Evolutionary conservation across 2,797 vertebrate species (phyloP).

Genomic region (Podargus strigoides): DNA sequence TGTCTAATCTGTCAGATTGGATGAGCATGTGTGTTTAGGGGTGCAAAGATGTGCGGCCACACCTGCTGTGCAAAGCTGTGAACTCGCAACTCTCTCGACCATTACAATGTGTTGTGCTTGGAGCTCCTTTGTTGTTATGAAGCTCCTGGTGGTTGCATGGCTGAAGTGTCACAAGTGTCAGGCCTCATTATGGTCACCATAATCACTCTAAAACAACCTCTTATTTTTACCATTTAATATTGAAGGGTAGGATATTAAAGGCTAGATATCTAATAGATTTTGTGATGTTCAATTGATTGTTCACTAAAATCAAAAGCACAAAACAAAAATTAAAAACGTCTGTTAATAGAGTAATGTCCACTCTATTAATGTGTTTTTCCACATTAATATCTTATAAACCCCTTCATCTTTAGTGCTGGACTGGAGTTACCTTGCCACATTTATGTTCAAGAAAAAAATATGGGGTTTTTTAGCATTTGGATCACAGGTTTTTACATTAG

Average conservation of each 20-base stretch:
- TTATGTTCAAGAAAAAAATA: not conserved
- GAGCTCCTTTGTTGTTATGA: conserved; percentile 84
- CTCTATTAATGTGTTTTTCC: no score
- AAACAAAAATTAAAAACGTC: not conserved
- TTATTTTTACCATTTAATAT: conserved; percentile 65
- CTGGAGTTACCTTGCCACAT: not conserved
- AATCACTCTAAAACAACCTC: conserved; percentile 70
- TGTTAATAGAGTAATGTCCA: not conserved
- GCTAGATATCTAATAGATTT: conserved; percentile 62
- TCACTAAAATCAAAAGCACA: not conserved
- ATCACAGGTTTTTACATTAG: not conserved
- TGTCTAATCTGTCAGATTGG: conserved; percentile 89
- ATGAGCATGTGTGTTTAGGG: conserved; percentile 89
- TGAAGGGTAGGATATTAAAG: conserved; percentile 61
- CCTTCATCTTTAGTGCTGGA: not conserved
- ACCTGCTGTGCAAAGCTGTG: conserved; percentile 91
- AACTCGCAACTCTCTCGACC: conserved; percentile 82
- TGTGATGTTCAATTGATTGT: conserved; percentile 29
- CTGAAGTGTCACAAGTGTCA: conserved; percentile 92
- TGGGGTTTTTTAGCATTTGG: not conserved
- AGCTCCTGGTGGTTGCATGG: conserved; percentile 87
- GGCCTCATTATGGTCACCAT: conserved; percentile 85
- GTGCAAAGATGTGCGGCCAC: conserved; percentile 87
- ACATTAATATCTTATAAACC: not conserved
- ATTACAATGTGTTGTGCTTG: conserved; percentile 81